Base-by-base conservation (phyloP, 2,888 invertebrate genomes). In the Drosophila emarginata region DNA sequence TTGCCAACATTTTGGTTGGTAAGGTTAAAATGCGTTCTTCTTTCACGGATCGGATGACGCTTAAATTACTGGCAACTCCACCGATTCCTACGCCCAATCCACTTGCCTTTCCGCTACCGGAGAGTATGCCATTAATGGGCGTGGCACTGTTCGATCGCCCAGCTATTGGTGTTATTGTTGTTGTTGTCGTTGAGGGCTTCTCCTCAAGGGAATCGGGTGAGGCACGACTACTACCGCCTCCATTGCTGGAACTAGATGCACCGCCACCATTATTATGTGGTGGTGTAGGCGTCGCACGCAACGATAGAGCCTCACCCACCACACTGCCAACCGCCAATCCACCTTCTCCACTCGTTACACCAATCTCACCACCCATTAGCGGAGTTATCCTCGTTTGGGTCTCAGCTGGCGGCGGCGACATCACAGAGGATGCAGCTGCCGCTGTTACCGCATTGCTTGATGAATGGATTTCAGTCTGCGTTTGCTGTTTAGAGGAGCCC, bases 31-130 rank as follows among this genome's bases (percentile, higher is more conserved):
- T 88, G 63, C 91, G 90, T 72, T 92, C 92, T 74, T 91, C 91
- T 71, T 91, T 92, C 2, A 92, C 91, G 0, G 91, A 90, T 51
- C 92, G 90, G 76, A 92, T 92, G 62, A 92, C 92, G 83, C 92
- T 91, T 74, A 90, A 77, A 64, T 88, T 89, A 64, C 86, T 66
- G 50, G 73, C 64, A 36, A 72, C 72, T 51, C 39, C 63, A 66
- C 39, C 6, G 14, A 39, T 39, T 66, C 74, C 51, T 61, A 51
- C 18, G 54, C 53, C 21, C 45, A 45, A 11, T 45, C 18, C 40
- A 52, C 56, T 14, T 73, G 54, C 12, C 75, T 65, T 57, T 68
- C 63, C 59, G 15, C 72, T 76, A 60, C 67, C 64, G 6, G 72
- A 69, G 36, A 89, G 78, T 23, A 89, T 77, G 12, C 89, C 89